phyloP scores from a whole-genome alignment of 2,888 invertebrate species.

The Dolomedes plantarius region DNA sequence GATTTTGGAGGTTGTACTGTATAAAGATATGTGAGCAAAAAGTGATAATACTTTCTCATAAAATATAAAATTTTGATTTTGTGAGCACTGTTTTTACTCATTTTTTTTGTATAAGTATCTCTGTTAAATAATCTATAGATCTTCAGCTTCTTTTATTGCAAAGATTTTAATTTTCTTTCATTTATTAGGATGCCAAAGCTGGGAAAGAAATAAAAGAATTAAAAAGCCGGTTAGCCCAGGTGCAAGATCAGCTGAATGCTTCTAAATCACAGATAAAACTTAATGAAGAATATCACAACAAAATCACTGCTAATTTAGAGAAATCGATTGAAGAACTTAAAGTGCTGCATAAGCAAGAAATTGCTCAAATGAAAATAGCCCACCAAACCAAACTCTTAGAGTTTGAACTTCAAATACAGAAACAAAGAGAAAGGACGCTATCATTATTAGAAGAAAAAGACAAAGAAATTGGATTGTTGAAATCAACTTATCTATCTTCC shows the following conservation, averaged over 20 bases:
- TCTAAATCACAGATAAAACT: conserved; percentile 82
- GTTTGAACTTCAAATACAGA: conserved; percentile 84
- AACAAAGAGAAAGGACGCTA: conserved; percentile 88
- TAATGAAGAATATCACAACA: conserved; percentile 82
- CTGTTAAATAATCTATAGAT: too few relatives aligned
- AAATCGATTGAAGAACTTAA: conserved; percentile 75
- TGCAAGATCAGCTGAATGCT: conserved; percentile 83
- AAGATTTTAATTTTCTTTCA: too few relatives aligned
- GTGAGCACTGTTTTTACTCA: too few relatives aligned
- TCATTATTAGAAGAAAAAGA: conserved; percentile 88
- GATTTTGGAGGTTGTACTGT: too few relatives aligned
- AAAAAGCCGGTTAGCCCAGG: conserved; percentile 80
- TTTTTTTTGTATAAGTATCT: too few relatives aligned
- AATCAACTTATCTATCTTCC: conserved; percentile 69
- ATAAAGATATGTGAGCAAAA: too few relatives aligned
- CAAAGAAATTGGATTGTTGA: conserved; percentile 77
- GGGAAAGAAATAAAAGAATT: conserved; percentile 74
- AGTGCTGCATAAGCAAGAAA: conserved; percentile 77
- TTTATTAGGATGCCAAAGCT: conserved; percentile 52
- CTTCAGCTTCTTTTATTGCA: too few relatives aligned
- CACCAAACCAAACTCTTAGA: conserved; percentile 79
- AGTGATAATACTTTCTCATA: too few relatives aligned
- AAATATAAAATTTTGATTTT: too few relatives aligned
- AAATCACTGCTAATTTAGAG: conserved; percentile 76
- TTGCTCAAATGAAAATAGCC: conserved; percentile 76